phyloP scores from a whole-genome alignment of 2,888 invertebrate genomes.

The Cryptus viduatorius region DNA sequence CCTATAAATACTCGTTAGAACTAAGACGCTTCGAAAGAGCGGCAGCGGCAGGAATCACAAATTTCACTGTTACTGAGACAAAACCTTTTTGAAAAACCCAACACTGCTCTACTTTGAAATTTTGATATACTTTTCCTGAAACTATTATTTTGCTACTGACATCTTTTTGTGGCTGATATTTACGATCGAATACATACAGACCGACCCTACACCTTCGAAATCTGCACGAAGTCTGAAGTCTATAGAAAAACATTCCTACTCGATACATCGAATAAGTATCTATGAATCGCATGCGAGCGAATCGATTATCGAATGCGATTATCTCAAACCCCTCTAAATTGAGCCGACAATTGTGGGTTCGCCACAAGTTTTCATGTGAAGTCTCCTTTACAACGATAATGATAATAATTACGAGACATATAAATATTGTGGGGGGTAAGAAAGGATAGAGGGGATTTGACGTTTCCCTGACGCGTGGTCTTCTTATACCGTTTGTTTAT shows the following conservation, averaged over 20 bases:
- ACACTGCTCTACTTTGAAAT: no score
- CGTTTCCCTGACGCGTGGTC: conserved; percentile 16
- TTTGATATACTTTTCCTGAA: no score
- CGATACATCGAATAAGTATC: not conserved
- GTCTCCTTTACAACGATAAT: not conserved
- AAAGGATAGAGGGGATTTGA: conserved; percentile 12
- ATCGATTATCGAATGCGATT: not conserved
- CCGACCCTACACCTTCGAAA: rapidly evolving
- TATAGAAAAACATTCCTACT: no score
- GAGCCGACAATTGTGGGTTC: not conserved
- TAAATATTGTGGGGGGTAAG: not conserved
- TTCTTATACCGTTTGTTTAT: not conserved
- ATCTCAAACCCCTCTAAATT: not conserved
- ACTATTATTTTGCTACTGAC: no score
- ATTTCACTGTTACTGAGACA: not conserved
- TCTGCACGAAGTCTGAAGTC: no score
- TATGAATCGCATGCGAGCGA: not conserved
- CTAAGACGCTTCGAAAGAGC: not conserved
- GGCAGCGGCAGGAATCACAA: not conserved
- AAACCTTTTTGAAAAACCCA: not conserved
- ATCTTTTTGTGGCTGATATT: no score
- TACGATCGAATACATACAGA: no score
- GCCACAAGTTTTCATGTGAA: not conserved
- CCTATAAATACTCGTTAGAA: conserved; percentile 9
- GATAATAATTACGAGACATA: not conserved